Conservation (phyloP, 2,797 vertebrate species). For the Sphaeramia orbicularis region DNA sequence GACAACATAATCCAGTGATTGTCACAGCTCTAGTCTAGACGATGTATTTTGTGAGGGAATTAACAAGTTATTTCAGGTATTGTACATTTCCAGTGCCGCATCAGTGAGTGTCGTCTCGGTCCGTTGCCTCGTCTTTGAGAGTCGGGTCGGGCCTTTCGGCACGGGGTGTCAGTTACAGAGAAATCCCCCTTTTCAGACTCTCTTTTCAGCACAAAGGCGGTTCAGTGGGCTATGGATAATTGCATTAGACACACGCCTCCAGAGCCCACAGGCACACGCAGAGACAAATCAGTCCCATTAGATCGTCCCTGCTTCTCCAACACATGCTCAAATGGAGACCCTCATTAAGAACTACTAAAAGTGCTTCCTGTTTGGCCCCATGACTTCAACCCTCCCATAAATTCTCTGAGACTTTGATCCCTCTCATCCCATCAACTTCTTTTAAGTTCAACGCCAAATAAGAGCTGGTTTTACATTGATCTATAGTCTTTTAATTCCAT, state of each 20-base stretch:
- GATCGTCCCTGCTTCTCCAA: slow-evolving; percentile 21
- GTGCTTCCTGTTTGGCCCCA: slow-evolving; percentile 42
- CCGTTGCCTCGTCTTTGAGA: slow-evolving; percentile 15
- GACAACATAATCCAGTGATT: no score
- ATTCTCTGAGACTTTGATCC: slow-evolving; percentile 9
- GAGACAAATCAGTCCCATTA: slow-evolving; percentile 56
- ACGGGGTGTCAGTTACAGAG: slow-evolving; percentile 75
- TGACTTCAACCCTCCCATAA: slow-evolving; percentile 11
- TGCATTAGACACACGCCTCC: slow-evolving; percentile 67
- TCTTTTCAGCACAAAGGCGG: slow-evolving; percentile 69
- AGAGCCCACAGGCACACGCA: slow-evolving; percentile 46
- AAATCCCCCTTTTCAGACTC: slow-evolving; percentile 70
- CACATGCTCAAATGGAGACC: slow-evolving; percentile 13
- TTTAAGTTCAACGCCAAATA: slow-evolving; percentile 3
- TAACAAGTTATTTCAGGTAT: slow-evolving; percentile 15
- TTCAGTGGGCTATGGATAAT: slow-evolving; percentile 70
- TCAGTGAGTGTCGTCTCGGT: slow-evolving; percentile 9
- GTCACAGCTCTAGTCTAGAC: no score
- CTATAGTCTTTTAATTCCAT: slow-evolving; percentile 22
- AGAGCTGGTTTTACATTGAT: slow-evolving; percentile 22
- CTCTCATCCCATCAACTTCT: background rate
- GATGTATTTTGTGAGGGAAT: slow-evolving; percentile 1
- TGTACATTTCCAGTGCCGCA: slow-evolving; percentile 16
- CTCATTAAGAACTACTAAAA: slow-evolving; percentile 43
- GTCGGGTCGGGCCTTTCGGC: slow-evolving; percentile 30